Conservation (phyloP, 2,888 invertebrate genomes). For the Seira sanloemensis region DNA sequence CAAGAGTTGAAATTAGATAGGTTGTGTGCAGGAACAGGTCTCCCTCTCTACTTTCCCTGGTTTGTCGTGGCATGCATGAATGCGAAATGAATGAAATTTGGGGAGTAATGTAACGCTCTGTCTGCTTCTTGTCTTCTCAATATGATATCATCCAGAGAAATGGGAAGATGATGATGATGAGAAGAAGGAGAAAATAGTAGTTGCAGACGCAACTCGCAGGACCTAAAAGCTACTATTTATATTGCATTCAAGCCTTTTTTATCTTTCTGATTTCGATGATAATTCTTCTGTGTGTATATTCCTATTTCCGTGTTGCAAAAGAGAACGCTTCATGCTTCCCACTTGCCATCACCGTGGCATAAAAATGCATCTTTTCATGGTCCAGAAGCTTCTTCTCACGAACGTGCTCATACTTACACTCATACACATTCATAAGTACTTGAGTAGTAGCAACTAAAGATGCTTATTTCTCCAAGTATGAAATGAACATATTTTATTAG, state of each 20-base stretch:
- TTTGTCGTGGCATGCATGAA: constrained; percentile 46
- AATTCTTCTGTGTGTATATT: neutral
- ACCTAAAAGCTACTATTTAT: too few species aligned
- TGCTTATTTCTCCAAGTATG: neutral
- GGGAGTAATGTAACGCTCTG: neutral
- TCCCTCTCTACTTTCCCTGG: neutral
- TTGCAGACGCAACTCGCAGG: neutral
- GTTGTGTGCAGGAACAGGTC: neutral
- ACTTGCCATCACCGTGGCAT: neutral
- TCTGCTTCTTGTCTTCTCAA: neutral
- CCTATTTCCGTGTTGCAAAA: neutral
- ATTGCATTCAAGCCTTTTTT: neutral
- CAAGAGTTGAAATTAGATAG: constrained; percentile 6
- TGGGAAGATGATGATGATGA: neutral
- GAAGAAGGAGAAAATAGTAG: neutral
- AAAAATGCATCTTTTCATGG: neutral
- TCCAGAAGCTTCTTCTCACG: neutral
- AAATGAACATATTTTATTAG: neutral
- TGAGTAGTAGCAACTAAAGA: neutral
- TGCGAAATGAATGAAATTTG: constrained; percentile 40
- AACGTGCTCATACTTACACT: too few species aligned
- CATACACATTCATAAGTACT: too few species aligned
- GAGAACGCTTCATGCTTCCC: neutral
- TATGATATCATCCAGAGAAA: neutral
- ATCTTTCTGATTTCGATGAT: neutral